phyloP scores from a whole-genome alignment of 2,113 vertebrate genomes.

The Epinephelus moara region DNA sequence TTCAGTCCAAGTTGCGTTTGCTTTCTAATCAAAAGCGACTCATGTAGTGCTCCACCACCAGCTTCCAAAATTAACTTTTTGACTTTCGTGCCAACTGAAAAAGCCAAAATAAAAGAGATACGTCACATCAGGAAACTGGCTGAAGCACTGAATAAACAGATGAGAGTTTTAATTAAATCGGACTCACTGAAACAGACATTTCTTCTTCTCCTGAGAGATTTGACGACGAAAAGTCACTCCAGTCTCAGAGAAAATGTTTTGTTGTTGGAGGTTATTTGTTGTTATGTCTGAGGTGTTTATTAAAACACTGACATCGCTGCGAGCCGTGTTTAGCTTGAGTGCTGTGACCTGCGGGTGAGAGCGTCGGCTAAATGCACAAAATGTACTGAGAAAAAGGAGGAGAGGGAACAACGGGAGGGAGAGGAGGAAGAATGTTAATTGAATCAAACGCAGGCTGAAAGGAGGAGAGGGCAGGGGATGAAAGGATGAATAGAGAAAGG shows the following conservation, averaged over 20 bases:
- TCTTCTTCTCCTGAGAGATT: neutral
- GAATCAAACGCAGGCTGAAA: conserved; percentile 4
- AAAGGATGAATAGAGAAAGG: neutral
- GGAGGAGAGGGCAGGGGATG: neutral
- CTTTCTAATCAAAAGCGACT: neutral
- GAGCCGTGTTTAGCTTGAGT: neutral
- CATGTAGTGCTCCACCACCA: neutral
- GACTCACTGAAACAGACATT: neutral
- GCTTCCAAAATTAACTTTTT: neutral
- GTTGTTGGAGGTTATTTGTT: neutral
- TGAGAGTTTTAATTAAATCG: neutral
- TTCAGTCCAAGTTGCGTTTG: neutral
- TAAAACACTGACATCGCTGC: conserved; percentile 4
- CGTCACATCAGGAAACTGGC: neutral
- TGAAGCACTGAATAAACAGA: conserved; percentile 6
- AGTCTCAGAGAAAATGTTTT: neutral
- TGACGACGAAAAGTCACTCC: neutral
- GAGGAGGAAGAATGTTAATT: conserved; percentile 19
- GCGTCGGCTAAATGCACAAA: neutral
- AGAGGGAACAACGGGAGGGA: neutral
- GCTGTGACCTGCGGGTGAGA: neutral
- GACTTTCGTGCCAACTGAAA: neutral
- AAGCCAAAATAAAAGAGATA: neutral
- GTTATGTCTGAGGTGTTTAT: conserved; percentile 10
- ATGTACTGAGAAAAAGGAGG: neutral